These are phyloP conservation scores for Atrichornis clamosus DNA, from an alignment of 2,113 vertebrate genomes.

Conservation along the genomic window DNA sequence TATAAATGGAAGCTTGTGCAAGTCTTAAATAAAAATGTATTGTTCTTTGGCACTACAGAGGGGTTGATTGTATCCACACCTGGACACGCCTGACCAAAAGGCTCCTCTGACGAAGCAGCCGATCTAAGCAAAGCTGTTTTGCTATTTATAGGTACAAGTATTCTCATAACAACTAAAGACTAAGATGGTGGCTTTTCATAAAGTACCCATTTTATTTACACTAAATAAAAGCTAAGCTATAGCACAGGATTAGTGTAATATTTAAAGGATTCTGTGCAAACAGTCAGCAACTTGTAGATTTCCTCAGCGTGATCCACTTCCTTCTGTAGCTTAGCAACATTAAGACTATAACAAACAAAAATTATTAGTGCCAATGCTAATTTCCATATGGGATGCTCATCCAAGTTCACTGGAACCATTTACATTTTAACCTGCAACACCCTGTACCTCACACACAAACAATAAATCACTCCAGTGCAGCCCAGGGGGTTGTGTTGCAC, in stretches of 20 bases:
- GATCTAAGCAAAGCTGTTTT: constrained; percentile 55
- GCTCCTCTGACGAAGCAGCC: constrained; percentile 44
- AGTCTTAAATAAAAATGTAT: constrained; percentile 42
- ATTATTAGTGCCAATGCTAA: constrained; percentile 58
- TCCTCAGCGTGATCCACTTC: constrained; percentile 30
- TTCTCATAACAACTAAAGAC: constrained; percentile 52
- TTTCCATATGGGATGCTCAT: constrained; percentile 21
- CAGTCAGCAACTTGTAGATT: constrained; percentile 65
- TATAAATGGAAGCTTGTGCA: constrained; percentile 58
- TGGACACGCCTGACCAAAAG: constrained; percentile 65
- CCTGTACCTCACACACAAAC: neutral
- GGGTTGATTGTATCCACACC: constrained; percentile 50
- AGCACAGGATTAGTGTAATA: constrained; percentile 56
- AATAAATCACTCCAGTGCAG: constrained; percentile 5
- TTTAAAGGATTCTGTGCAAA: constrained; percentile 69
- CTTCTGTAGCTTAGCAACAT: constrained; percentile 66
- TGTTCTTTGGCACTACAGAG: constrained; percentile 47
- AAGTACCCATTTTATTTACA: constrained; percentile 62
- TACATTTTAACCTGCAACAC: neutral
- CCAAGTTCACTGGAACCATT: constrained; percentile 40
- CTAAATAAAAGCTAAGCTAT: constrained; percentile 65
- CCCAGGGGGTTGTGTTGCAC: neutral
- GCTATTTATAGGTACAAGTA: constrained; percentile 61
- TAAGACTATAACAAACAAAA: constrained; percentile 63
- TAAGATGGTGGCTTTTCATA: constrained; percentile 47